phyloP scores from a whole-genome alignment of 2,113 vertebrate genomes.

The Ptilorrhoa leucosticta region DNA sequence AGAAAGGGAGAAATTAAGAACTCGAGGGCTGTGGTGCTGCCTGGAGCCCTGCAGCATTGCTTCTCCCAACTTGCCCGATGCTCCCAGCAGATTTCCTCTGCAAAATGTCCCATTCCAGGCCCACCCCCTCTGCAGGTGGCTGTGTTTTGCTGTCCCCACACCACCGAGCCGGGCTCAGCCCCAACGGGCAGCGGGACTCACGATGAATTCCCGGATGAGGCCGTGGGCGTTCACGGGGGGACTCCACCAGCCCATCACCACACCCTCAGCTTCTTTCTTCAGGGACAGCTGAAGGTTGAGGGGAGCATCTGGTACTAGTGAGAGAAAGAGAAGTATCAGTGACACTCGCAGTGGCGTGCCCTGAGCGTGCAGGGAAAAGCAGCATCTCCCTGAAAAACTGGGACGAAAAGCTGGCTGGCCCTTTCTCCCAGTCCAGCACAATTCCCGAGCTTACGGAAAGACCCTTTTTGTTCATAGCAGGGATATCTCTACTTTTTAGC shows the following conservation, averaged over 20 bases:
- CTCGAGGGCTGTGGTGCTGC: neutral
- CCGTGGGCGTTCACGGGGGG: slow-evolving; percentile 83
- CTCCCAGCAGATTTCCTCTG: neutral
- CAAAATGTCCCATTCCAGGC: neutral
- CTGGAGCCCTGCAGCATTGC: neutral
- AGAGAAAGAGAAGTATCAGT: neutral
- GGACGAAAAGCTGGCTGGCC: no score
- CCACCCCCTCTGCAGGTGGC: neutral
- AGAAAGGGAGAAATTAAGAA: neutral
- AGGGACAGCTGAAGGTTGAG: slow-evolving; percentile 84
- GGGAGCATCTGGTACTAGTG: slow-evolving; percentile 88
- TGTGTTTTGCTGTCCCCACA: neutral
- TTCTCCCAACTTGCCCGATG: neutral
- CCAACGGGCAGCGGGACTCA: slow-evolving; percentile 58
- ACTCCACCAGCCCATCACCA: slow-evolving; percentile 80
- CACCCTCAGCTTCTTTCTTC: slow-evolving; percentile 79
- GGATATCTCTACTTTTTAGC: fast-evolving
- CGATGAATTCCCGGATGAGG: slow-evolving; percentile 91
- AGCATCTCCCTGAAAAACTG: fast-evolving
- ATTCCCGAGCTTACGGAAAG: neutral
- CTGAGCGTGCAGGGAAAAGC: fast-evolving
- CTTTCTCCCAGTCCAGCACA: neutral
- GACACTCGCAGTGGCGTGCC: fast-evolving
- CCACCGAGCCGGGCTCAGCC: neutral
- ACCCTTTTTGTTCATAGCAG: fast-evolving